These are phyloP conservation scores for Xiphias gladius DNA, from an alignment of 2,113 vertebrate genomes.

Conservation along the genomic window DNA sequence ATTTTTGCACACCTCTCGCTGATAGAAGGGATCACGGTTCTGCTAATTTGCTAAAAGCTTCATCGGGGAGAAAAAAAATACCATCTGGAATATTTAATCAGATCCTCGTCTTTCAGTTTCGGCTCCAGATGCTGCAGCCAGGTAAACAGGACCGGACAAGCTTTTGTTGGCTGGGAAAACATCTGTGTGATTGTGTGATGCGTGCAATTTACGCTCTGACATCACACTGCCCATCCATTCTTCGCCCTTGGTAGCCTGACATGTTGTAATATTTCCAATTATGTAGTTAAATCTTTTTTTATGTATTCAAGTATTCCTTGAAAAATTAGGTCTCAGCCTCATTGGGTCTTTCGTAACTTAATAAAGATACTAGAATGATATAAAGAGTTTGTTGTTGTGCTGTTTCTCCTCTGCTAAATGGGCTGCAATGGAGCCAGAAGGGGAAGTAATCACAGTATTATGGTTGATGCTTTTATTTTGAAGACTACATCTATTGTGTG, in stretches of 20 bases:
- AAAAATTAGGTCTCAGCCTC: neutral
- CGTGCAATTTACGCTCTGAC: no score
- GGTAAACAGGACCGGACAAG: slow-evolving; percentile 35
- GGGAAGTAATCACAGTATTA: neutral
- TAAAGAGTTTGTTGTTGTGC: neutral
- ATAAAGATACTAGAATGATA: neutral
- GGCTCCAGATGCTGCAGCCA: slow-evolving; percentile 53
- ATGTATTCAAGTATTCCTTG: neutral
- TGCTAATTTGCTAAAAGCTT: slow-evolving; percentile 10
- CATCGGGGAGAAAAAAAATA: slow-evolving; percentile 4
- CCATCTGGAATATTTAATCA: slow-evolving; percentile 56
- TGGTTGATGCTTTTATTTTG: neutral
- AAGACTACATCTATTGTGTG: neutral
- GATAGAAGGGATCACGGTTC: neutral
- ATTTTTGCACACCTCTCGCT: neutral
- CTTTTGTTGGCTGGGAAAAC: slow-evolving; percentile 25
- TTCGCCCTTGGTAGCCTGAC: no score
- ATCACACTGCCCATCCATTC: no score
- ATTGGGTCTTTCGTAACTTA: neutral
- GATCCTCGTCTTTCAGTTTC: slow-evolving; percentile 6
- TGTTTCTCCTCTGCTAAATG: neutral
- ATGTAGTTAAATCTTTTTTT: neutral
- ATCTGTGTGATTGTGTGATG: slow-evolving; percentile 37
- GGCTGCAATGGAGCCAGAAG: neutral
- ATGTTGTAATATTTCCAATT: neutral